phyloP scores from a whole-genome alignment of 1,140 invertebrate species.

The Harpegnathos saltator region DNA sequence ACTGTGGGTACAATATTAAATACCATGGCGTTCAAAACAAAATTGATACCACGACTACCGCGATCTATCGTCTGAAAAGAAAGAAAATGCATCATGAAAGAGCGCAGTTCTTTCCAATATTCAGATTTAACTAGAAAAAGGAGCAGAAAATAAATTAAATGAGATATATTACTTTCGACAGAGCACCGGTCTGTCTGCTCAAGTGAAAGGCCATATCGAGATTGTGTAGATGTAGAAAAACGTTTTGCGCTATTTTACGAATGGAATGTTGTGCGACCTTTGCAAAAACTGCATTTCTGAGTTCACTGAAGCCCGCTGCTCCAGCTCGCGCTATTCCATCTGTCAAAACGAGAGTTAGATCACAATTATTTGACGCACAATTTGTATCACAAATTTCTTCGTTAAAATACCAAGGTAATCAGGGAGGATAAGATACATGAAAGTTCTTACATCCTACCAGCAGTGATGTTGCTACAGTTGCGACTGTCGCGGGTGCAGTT shows the following conservation, averaged over 20 bases:
- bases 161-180: conserved; percentile 89
- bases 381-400: neutral
- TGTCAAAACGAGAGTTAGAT: conserved; percentile 80
- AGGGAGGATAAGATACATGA: neutral
- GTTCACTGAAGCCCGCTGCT: conserved; percentile 97
- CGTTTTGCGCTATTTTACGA: conserved; percentile 96
- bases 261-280: conserved; percentile 99
- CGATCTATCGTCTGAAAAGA: conserved; percentile 91
- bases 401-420: neutral
- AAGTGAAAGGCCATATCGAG: conserved; percentile 98
- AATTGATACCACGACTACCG: conserved; percentile 98
- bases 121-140: neutral
- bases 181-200: conserved; percentile 95
- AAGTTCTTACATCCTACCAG: conserved; percentile 94
- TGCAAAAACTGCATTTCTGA: conserved; percentile 99
- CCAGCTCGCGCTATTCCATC: conserved; percentile 97
- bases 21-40: conserved; percentile 97
- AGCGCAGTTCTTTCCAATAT: neutral
- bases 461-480: conserved; percentile 91
- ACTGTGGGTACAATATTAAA: conserved; percentile 99
- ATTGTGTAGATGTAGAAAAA: conserved; percentile 98
- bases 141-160: neutral
- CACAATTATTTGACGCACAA: conserved; percentile 20
- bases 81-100: conserved; percentile 3
- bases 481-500: conserved; percentile 90